Base-by-base conservation (phyloP, 2,113 vertebrate species). In the Nerophis ophidion region DNA sequence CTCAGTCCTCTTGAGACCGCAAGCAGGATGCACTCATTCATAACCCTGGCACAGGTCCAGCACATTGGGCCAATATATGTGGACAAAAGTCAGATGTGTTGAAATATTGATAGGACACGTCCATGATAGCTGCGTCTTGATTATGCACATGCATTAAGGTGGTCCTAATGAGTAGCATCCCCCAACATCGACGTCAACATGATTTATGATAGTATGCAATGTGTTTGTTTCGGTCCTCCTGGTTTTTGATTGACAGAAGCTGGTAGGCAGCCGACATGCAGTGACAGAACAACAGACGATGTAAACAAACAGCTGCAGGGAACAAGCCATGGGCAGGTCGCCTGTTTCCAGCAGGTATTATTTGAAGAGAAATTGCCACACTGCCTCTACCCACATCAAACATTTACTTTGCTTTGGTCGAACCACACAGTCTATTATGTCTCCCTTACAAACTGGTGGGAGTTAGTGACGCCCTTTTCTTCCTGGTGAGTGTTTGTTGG, bases 71-170 rank as follows among this genome's bases (percentile, higher is more conserved):
- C 62, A 72, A 82, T 77, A 61, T 52, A 74, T 69, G 60, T 51
- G 56, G 46, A 69, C 76, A 68, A 62, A 57, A 63, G 47, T 67
- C 59, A 11, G 60, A 70, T 66, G 55, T 74, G 61, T 9, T 81
- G 63, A 76, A 80, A 85, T 80, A 81, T 77, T 75, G 47, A 84
- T 82, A 55, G 16, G 61, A 53, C 42, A 67, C 33, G 48, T 71
- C 46, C 34, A n/a, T 52, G 36, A 66, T 40, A 44, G 17, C 7
- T 44, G 38, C 61, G 40, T 44, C 10, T 50, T 66, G 40, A 57
- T 26, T 47, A 9, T 17, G 48, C 4, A 67, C 42, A 68, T 56
- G 16, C 17, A 56, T 53, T 3, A 42, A 38, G 17, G 7, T 8
- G n/a, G 15, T n/a, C 52, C 3, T 15, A 15, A 38, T 55, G 15